Percentiles rank a stretch among this genome's conserved stretches.
Conservation (phyloP, 2,113 vertebrate species). For the Columba janthina region DNA sequence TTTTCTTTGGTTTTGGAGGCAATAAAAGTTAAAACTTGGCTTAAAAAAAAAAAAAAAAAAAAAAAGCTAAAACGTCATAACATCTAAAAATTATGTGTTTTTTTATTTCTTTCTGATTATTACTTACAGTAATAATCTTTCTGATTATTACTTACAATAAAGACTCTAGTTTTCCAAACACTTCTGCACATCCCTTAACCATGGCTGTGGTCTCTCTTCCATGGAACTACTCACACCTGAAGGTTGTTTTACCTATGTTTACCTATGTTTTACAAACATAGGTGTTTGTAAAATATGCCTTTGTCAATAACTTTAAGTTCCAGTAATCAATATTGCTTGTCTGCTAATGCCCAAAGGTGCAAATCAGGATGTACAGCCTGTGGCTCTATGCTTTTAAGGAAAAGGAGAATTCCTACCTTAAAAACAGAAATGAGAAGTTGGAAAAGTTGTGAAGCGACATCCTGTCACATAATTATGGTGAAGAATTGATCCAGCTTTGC, state of each 20-base stretch:
- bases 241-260: background rate
- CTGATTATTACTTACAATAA: background rate
- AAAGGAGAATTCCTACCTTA: background rate
- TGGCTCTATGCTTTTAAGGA: background rate
- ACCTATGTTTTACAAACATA: background rate
- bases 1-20: constrained; percentile 1
- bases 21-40: background rate
- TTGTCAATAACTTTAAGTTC: background rate
- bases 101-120: background rate
- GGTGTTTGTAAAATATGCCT: background rate
- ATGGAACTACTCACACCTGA: background rate
- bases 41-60: background rate
- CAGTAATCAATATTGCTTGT: background rate
- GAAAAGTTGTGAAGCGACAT: background rate
- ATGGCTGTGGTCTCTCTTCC: background rate
- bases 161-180: background rate
- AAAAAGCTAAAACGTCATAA: background rate
- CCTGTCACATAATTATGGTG: background rate
- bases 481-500: background rate
- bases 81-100: background rate
- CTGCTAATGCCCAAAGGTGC: background rate
- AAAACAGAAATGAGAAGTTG: background rate
- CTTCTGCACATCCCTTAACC: background rate
- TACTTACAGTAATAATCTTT: background rate
- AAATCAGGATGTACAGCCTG: background rate